Base-by-base conservation (phyloP, 1,140 invertebrate genomes). In the Zaprionus ghesquierei region DNA sequence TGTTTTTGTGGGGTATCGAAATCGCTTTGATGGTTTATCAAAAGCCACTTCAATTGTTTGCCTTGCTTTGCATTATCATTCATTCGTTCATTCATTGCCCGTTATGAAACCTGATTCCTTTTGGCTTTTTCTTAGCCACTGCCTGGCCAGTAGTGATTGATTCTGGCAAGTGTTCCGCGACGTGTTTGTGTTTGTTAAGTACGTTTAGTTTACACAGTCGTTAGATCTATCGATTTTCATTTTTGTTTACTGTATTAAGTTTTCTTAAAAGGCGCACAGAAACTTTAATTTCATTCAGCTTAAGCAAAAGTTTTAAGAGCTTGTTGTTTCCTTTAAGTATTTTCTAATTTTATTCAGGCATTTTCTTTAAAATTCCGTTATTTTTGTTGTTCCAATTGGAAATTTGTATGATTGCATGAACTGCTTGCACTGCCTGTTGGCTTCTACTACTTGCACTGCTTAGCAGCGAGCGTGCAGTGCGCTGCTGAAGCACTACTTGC, bases 1-100 rank as follows among this genome's bases (percentile, higher is more conserved):
- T 53, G 27, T 46, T 62, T 53, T 23, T 69, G 49, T 51, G 58
- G 74, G 58, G 74, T 90, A 78, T 90, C 86, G 53, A 82, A 60
- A 84, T 90, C 70, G 58, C 74, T 87, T 90, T 90, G 87, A 90
- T 90, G 84, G 87, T 84, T 90, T 89, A 87, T 87, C 89, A 89
- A 90, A 90, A 79, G 77, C 63, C 87, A 90, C 89, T 90, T 87
- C 82, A 79, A 90, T 73, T 90, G 87, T 90, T 90, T 90, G 50
- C 49, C 50, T 71, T 68, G 59, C 55, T 76, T 71, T 71, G 50
- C 69, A 77, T 80, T 82, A 72, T 69, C 78, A 89, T 89, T 89
- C 72, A 89, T 74, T 54, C 78, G 79, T 70, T 69, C 78, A 89
- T 89, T 89, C 72, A 89, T 74, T 54, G 41, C 22, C 38, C 35